phyloP scores from a whole-genome alignment of 1,140 invertebrate species.

The Drosophila kurseongensis region DNA sequence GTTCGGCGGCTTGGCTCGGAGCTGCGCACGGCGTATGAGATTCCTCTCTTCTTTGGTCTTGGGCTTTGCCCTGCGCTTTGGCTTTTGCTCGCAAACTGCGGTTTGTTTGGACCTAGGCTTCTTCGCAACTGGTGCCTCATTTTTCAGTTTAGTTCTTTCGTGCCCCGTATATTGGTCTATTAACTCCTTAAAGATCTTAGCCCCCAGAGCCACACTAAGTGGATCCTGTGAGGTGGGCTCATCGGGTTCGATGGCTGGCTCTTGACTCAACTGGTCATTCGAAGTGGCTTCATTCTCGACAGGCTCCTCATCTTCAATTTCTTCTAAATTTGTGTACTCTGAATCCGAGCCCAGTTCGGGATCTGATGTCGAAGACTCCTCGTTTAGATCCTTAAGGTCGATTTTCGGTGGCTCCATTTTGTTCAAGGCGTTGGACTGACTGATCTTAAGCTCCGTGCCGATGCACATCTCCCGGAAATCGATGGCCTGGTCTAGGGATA shows the following conservation, averaged over 20 bases:
- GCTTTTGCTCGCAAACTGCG: not conserved
- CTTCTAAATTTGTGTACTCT: slow-evolving; percentile 3
- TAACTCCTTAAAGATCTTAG: slow-evolving; percentile 23
- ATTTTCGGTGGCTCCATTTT: not conserved
- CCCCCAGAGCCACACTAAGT: slow-evolving; percentile 19
- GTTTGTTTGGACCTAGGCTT: not conserved
- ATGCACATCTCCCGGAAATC: slow-evolving; percentile 64
- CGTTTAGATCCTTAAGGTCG: slow-evolving; percentile 3
- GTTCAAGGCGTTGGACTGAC: not conserved
- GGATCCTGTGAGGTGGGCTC: slow-evolving; percentile 4
- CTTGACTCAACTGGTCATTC: not conserved
- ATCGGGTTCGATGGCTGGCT: slow-evolving; percentile 1
- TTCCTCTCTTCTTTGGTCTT: slow-evolving; percentile 57
- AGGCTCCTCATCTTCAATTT: slow-evolving; percentile 4
- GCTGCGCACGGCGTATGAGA: slow-evolving; percentile 54
- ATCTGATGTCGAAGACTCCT: not conserved
- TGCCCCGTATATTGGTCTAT: slow-evolving; percentile 21
- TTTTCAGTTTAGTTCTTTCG: not conserved
- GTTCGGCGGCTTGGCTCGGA: slow-evolving; percentile 49
- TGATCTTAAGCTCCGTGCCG: slow-evolving; percentile 39
- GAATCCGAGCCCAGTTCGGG: not conserved
- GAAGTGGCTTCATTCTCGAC: not conserved
- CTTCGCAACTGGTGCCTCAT: not conserved
- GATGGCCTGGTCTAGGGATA: slow-evolving; percentile 44
- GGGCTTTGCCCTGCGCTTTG: slow-evolving; percentile 2